A percentile compares a stretch with the other conserved stretches of the same genome.
phyloP scores from a whole-genome alignment of 2,113 vertebrate genomes.

The Leucoraja erinaceus region DNA sequence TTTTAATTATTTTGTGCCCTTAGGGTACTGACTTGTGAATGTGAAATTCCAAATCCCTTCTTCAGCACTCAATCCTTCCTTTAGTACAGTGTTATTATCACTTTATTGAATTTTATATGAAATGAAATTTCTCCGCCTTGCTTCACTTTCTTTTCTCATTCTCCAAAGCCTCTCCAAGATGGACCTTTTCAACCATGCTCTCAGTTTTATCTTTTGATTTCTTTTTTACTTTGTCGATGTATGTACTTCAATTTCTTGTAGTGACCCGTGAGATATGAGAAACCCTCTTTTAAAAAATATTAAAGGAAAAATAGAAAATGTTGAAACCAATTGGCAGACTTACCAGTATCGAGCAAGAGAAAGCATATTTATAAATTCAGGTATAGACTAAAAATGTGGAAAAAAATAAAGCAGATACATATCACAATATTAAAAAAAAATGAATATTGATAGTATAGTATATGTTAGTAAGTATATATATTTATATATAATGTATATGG shows the following conservation, averaged over 20 bases:
- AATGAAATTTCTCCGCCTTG: neutral
- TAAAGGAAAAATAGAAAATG: neutral
- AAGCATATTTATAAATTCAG: neutral
- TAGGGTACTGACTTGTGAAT: neutral
- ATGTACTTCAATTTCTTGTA: neutral
- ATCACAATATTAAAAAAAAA: too few species aligned
- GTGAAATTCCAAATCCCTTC: neutral
- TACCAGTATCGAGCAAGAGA: neutral
- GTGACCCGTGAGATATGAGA: neutral
- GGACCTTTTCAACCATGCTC: neutral
- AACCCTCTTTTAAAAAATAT: neutral
- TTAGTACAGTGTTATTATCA: neutral
- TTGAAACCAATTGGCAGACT: neutral
- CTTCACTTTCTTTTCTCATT: neutral
- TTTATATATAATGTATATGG: too few species aligned
- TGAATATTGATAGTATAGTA: too few species aligned
- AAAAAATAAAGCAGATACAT: neutral
- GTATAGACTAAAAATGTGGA: neutral
- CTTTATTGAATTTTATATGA: neutral
- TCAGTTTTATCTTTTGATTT: neutral
- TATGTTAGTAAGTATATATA: too few species aligned
- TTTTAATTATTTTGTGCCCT: neutral
- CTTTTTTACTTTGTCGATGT: neutral
- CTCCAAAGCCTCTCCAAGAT: neutral
- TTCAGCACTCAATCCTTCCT: neutral